Percentiles rank a stretch among this genome's conserved stretches.
phyloP scores from a whole-genome alignment of 2,888 invertebrate species.

The Drosophila fulvimacula region DNA sequence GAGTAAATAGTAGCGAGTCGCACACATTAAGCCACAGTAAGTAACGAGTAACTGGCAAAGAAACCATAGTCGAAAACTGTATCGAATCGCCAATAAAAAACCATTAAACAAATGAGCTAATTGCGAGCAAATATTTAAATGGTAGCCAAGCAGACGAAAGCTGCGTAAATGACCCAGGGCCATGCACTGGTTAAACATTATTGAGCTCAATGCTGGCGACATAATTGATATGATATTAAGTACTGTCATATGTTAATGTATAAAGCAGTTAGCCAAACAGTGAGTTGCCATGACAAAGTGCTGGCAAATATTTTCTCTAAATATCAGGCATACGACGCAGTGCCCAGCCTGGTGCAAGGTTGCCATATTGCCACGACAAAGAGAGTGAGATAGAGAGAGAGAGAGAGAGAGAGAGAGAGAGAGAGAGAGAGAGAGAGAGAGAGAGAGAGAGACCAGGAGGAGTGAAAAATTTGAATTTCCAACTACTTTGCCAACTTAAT shows the following conservation, averaged over 20 bases:
- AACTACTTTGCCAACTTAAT: constrained; percentile 73
- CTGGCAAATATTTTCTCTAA: constrained; percentile 23
- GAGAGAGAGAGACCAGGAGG: neutral
- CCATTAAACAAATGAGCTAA: neutral
- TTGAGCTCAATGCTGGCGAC: constrained; percentile 1
- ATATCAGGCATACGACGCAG: constrained; percentile 47
- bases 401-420: neutral
- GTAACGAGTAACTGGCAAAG: no score
- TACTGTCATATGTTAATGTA: constrained; percentile 7
- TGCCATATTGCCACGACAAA: neutral
- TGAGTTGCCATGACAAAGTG: constrained; percentile 12
- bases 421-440: neutral
- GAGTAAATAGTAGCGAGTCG: no score
- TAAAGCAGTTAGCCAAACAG: neutral
- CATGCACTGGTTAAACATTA: neutral
- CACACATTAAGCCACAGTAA: no score
- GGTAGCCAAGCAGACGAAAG: neutral
- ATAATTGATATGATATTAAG: constrained; percentile 13
- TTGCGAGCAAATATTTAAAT: constrained; percentile 2
- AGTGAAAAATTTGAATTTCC: constrained; percentile 31
- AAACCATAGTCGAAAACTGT: no score
- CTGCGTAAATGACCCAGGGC: neutral
- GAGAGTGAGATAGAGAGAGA: neutral
- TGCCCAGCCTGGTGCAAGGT: constrained; percentile 13
- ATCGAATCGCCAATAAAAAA: no score